Percentiles rank a stretch among this genome's conserved stretches.
Evolutionary conservation across 2,888 invertebrate species (phyloP).

Genomic region (Pogonocherus hispidulus): DNA sequence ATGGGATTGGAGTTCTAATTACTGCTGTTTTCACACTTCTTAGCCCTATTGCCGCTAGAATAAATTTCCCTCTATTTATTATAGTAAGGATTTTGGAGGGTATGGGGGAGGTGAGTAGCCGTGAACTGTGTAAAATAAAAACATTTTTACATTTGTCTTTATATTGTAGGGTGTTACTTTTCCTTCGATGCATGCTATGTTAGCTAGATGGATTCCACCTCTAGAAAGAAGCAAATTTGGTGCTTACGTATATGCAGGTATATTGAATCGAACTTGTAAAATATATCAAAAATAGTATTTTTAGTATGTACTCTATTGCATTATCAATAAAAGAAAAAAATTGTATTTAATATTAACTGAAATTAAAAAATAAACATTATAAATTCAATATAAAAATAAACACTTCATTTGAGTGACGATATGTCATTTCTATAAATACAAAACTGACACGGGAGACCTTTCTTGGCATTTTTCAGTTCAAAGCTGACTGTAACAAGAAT

Average conservation of each 20-base stretch:
- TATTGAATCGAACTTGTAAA: constrained; percentile 29
- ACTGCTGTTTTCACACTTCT: constrained; percentile 87
- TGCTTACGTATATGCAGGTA: constrained; percentile 87
- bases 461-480: too few species aligned
- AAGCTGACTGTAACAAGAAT: too few species aligned
- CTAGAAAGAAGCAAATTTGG: constrained; percentile 91
- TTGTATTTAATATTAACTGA: too few species aligned
- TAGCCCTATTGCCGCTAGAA: constrained; percentile 85
- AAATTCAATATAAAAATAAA: too few species aligned
- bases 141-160: background rate
- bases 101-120: constrained; percentile 78
- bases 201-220: constrained; percentile 94
- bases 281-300: too few species aligned
- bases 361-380: too few species aligned
- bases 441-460: too few species aligned
- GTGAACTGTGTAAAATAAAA: too few species aligned
- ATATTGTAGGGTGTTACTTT: constrained; percentile 84
- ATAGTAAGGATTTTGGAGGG: constrained; percentile 85
- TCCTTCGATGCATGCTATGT: constrained; percentile 94
- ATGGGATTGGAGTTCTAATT: constrained; percentile 84
- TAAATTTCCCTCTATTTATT: constrained; percentile 78
- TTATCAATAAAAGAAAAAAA: too few species aligned
- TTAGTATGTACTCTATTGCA: too few species aligned
- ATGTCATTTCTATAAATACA: too few species aligned
- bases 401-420: too few species aligned